phyloP scores from a whole-genome alignment of 2,888 invertebrate genomes.

The Drosophila tripunctata region DNA sequence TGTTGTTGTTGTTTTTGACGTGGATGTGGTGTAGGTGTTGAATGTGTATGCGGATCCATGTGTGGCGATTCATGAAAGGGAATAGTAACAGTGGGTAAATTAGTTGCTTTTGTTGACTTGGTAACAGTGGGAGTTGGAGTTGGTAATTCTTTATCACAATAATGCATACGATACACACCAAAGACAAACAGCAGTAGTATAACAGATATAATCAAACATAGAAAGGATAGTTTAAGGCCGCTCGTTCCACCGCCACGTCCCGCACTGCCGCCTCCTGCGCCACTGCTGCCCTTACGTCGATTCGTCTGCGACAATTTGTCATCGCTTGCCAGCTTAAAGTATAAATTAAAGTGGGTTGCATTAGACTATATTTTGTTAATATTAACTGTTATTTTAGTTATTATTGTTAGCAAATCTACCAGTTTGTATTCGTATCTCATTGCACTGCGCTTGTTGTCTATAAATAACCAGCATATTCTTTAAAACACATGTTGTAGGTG shows the following conservation, averaged over 20 bases:
- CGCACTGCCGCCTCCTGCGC: conserved; percentile 36
- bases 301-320: conserved; percentile 66
- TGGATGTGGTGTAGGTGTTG: too few relatives aligned
- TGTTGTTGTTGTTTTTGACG: not conserved
- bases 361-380: conserved; percentile 25
- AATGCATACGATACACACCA: conserved; percentile 76
- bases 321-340: conserved; percentile 74
- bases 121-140: conserved; percentile 14
- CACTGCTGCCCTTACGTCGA: conserved; percentile 72
- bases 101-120: conserved; percentile 54
- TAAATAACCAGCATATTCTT: conserved; percentile 43
- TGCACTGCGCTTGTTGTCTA: conserved; percentile 38
- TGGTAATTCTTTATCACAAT: conserved; percentile 18
- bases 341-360: too few relatives aligned
- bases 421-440: conserved; percentile 81
- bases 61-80: conserved; percentile 38
- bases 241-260: conserved; percentile 66
- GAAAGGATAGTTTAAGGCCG: conserved; percentile 83
- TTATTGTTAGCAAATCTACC: conserved; percentile 52
- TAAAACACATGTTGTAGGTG: conserved; percentile 65
- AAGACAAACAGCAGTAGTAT: conserved; percentile 81
- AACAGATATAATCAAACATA: conserved; percentile 82
- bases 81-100: conserved; percentile 55
- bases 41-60: conserved; percentile 5
- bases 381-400: not conserved